phyloP scores from a whole-genome alignment of 2,797 vertebrate species.

The Lithobates pipiens region DNA sequence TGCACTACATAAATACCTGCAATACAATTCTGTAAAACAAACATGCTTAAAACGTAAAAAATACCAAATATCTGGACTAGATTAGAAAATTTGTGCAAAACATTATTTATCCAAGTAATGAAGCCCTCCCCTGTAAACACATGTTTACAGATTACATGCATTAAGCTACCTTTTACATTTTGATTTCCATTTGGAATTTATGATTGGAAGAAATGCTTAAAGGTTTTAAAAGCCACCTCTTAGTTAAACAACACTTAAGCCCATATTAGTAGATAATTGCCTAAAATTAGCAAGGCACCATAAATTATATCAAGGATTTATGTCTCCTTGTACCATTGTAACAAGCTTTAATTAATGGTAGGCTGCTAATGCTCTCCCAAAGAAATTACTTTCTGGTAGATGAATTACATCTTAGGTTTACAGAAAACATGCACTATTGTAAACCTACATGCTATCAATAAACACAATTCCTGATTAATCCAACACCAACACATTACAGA shows the following conservation, averaged over 20 bases:
- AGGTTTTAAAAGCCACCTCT: conserved; percentile 77
- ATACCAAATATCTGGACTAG: neutral
- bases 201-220: conserved; percentile 73
- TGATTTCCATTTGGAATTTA: conserved; percentile 70
- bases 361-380: conserved; percentile 77
- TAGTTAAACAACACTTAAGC: conserved; percentile 80
- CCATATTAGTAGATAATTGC: conserved; percentile 81
- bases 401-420: conserved; percentile 77
- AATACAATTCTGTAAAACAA: neutral
- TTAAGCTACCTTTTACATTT: conserved; percentile 3
- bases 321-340: conserved; percentile 76
- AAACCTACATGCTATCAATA: conserved; percentile 74
- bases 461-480: conserved; percentile 55
- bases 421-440: conserved; percentile 70
- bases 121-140: neutral
- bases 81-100: too few species aligned
- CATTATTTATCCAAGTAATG: neutral
- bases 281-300: conserved; percentile 79
- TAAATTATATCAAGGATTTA: conserved; percentile 82
- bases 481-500: conserved; percentile 51
- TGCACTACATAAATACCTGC: too few species aligned
- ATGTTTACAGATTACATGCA: neutral
- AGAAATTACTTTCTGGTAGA: conserved; percentile 79
- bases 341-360: conserved; percentile 83
- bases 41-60: neutral